These are phyloP conservation scores for Spilogale gracilis DNA, from an alignment of 2,113 vertebrate genomes.

Conservation along the genomic window DNA sequence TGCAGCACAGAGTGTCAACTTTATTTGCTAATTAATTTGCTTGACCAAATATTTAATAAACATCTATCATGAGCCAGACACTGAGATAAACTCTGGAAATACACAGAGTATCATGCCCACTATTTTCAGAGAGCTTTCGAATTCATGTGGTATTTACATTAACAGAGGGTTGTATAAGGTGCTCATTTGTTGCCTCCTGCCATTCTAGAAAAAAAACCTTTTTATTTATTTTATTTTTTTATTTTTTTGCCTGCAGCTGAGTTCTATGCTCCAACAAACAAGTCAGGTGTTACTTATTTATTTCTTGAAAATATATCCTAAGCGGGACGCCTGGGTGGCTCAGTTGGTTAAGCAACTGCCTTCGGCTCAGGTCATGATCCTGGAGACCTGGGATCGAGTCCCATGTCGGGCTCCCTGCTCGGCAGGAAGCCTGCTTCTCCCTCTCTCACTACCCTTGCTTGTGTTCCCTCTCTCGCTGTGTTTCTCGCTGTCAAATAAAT, in stretches of 20 bases:
- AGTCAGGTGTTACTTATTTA: not conserved
- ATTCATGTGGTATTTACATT: not conserved
- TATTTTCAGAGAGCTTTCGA: not conserved
- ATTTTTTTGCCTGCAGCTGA: not conserved
- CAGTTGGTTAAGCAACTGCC: too few relatives aligned
- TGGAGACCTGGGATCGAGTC: too few relatives aligned
- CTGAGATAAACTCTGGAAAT: not conserved
- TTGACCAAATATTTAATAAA: constrained; percentile 52
- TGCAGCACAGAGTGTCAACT: not conserved
- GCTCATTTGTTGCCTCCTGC: not conserved
- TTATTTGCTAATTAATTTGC: constrained; percentile 59
- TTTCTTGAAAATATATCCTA: not conserved
- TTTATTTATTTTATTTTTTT: not conserved
- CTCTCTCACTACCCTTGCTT: too few relatives aligned
- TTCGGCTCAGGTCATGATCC: too few relatives aligned
- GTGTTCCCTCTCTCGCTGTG: too few relatives aligned
- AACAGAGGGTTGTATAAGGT: fast-evolving
- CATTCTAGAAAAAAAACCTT: not conserved
- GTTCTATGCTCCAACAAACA: not conserved
- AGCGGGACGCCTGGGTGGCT: too few relatives aligned
- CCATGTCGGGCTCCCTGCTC: too few relatives aligned
- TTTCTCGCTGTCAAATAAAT: too few relatives aligned
- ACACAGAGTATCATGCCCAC: not conserved
- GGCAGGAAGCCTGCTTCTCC: too few relatives aligned
- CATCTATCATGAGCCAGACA: not conserved